These are phyloP conservation scores for Scalopus aquaticus DNA, from an alignment of 2,113 vertebrate species.

Conservation along the genomic window DNA sequence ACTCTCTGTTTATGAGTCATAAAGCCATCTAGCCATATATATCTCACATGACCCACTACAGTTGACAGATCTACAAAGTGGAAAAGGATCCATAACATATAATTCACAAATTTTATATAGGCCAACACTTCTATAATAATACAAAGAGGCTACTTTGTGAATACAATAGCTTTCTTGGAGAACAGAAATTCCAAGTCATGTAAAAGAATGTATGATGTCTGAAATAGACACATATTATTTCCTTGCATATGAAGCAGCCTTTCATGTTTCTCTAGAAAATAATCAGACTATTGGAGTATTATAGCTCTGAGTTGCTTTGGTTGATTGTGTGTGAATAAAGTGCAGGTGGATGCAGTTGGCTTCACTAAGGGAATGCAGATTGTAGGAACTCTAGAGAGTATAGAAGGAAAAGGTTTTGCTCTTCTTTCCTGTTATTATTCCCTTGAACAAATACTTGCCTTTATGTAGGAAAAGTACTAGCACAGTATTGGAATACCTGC, in stretches of 20 bases:
- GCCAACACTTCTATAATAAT: neutral
- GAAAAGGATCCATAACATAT: neutral
- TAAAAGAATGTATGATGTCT: neutral
- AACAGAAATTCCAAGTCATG: neutral
- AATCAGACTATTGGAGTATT: conserved; percentile 50
- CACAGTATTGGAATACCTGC: neutral
- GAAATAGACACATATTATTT: conserved; percentile 11
- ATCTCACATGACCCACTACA: neutral
- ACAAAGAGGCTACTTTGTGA: neutral
- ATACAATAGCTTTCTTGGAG: neutral
- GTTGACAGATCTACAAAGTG: neutral
- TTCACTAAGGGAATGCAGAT: conserved; percentile 10
- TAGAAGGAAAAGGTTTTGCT: neutral
- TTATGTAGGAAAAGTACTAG: neutral
- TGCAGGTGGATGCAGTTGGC: neutral
- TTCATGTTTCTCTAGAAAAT: conserved; percentile 53
- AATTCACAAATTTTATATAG: neutral
- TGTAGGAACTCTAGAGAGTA: neutral
- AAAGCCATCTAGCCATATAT: neutral
- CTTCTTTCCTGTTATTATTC: neutral
- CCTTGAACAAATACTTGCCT: conserved; percentile 28
- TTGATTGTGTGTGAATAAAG: neutral
- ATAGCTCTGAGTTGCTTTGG: neutral
- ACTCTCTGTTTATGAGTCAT: neutral
- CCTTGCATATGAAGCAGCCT: neutral